Base-by-base conservation (phyloP, 2,888 invertebrate species). In the Xestobium rufovillosum region DNA sequence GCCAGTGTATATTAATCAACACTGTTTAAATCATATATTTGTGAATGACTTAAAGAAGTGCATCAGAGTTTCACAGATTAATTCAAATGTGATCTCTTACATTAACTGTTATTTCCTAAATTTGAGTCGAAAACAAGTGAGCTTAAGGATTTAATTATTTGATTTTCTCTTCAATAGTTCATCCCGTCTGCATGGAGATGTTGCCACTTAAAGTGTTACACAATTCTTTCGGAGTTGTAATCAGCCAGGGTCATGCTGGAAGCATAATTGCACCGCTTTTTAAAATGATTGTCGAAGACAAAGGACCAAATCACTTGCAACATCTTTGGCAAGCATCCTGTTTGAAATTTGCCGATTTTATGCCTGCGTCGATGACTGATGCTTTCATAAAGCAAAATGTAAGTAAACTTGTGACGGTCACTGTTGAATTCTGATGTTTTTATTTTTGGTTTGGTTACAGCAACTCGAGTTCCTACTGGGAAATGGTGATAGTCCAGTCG, bases 261-360 rank as follows among this genome's bases (percentile, higher is more conserved):
- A 68, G 66, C 53, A 66, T 83, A 39, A 62, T 82, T 41, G 71
- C 73, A 29, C 69, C 72, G 38, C 61, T 79, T 37, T 66, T 84
- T 43, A 67, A 69, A 26, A 67, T 73, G 52, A 68, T 80, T 48
- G 65, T 73, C 30, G 63, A 65, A 44, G 73, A 75, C 51, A 73
- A 78, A 49, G 74, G 73, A 31, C 68, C 71, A 3, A 68, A 66
- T 44, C 75, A 71, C 58, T 64, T 75, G 9, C 63, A 65, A 31
- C 60, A 59, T 28, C 63, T 70, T 52, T 80, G 78, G 78, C 65
- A 66, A 38, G 63, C 65, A 45, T 71, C 70, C 31, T 67, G 68
- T 38, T 59, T 77, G 35, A 63, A 65, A 42, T 69, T 75, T 63
- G 60, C 60, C 16, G 69, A 73, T 53, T 70, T 78, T 51, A 63